Base-by-base conservation (phyloP, 2,888 invertebrate genomes). In the Drosophila leonis region DNA sequence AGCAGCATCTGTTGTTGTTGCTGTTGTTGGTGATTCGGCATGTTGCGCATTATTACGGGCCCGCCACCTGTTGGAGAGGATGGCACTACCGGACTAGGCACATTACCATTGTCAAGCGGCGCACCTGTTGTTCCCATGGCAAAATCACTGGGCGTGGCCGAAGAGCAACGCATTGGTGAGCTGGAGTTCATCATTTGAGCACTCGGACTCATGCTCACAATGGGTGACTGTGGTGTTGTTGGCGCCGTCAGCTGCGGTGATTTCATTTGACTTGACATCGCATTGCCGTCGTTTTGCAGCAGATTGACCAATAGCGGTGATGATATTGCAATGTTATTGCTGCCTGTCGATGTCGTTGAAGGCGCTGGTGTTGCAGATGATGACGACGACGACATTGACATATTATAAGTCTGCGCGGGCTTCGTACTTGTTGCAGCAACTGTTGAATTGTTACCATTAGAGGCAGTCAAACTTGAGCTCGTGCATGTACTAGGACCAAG, bases 241-340 rank as follows among this genome's bases (percentile, higher is more conserved):
- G 78, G 65, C 49, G 74, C 79, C 15, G 83, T 70, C 57, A 76
- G 54, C 61, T 88, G 90, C 1, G 88, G 84, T 52, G 92, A 87
- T 80, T 90, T 90, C 60, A 91, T 81, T 88, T 91, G 91, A 72
- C 77, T 87, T 64, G 84, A 79, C 70, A 77, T 78, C 44, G 83
- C 75, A 65, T 90, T 90, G 35, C 90, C 96, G 90, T 98, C 98
- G 91, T 97, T 98, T 94, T 98, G 98, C 85, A 98, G 94, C 81
- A 98, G 94, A 93, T 98, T 98, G 37, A 98, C 98, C 78, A 98
- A 94, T 80, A 98, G 94, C 27, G 98, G 98, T 91, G 98, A 98
- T 78, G 96, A 97, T 93, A 96, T 95, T 65, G 96, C 97, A 80
- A 97, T 97, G 74, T 95, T 94, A 69, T 90, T 91, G 52, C 82